A percentile compares a stretch with the other conserved stretches of the same genome.
These are phyloP conservation scores for Sepioteuthis lessoniana DNA, from an alignment of 2,888 invertebrate species.

Conservation along the genomic window DNA sequence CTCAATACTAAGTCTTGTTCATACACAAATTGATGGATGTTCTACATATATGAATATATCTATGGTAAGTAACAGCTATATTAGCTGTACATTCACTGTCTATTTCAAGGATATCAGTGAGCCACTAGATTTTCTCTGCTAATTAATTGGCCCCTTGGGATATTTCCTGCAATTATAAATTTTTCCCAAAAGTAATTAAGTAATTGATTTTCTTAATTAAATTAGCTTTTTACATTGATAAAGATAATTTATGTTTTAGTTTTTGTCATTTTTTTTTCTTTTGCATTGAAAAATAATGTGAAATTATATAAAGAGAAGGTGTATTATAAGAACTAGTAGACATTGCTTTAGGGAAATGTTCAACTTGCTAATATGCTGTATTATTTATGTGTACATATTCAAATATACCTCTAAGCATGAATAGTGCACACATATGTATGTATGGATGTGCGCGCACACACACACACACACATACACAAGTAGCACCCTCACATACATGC, in stretches of 20 bases:
- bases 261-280: background rate
- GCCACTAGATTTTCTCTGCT: background rate
- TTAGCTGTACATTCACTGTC: background rate
- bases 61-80: background rate
- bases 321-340: background rate
- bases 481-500: too few species aligned
- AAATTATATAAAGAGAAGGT: background rate
- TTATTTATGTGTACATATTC: background rate
- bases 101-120: background rate
- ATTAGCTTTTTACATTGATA: background rate
- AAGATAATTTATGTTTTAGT: background rate
- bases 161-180: background rate
- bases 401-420: background rate
- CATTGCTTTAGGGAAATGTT: background rate
- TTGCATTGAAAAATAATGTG: background rate
- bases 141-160: background rate
- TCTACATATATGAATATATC: background rate
- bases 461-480: background rate
- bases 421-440: background rate
- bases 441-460: background rate
- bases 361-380: background rate
- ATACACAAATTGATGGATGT: too few species aligned
- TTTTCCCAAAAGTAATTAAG: background rate
- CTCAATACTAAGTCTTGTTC: too few species aligned
- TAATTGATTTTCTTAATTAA: background rate